phyloP scores from a whole-genome alignment of 2,797 vertebrate genomes.

The Naso thynnoides region DNA sequence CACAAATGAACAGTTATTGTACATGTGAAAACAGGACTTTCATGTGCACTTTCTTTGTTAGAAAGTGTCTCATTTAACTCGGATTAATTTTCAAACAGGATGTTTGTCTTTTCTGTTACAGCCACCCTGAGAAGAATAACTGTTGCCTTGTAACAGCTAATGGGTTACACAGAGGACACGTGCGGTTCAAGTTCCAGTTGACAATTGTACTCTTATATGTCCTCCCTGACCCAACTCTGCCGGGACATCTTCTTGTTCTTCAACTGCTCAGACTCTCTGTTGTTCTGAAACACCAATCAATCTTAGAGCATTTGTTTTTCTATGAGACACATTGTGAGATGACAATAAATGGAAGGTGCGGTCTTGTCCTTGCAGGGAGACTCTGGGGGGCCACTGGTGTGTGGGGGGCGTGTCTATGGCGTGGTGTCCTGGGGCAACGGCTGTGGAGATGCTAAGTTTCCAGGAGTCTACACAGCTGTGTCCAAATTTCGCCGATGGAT shows the following conservation, averaged over 20 bases:
- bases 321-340: neutral
- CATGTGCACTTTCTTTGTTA: neutral
- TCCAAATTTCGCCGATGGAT: conserved; percentile 86
- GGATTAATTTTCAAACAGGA: too few species aligned
- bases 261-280: too few species aligned
- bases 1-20: too few species aligned
- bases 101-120: neutral
- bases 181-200: conserved; percentile 8
- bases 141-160: too few species aligned
- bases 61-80: neutral
- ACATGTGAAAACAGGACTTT: neutral
- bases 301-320: conserved; percentile 8
- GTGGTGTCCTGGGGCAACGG: conserved; percentile 87
- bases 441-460: conserved; percentile 81
- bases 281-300: too few species aligned
- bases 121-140: neutral
- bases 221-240: too few species aligned
- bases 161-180: neutral
- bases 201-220: neutral
- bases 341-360: conserved; percentile 30
- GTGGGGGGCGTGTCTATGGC: conserved; percentile 80
- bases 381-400: conserved; percentile 85
- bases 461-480: conserved; percentile 85
- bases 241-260: too few species aligned
- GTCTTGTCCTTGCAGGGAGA: conserved; percentile 80